These are phyloP conservation scores for Mungos mungo DNA, from an alignment of 2,113 vertebrate species.

Conservation along the genomic window DNA sequence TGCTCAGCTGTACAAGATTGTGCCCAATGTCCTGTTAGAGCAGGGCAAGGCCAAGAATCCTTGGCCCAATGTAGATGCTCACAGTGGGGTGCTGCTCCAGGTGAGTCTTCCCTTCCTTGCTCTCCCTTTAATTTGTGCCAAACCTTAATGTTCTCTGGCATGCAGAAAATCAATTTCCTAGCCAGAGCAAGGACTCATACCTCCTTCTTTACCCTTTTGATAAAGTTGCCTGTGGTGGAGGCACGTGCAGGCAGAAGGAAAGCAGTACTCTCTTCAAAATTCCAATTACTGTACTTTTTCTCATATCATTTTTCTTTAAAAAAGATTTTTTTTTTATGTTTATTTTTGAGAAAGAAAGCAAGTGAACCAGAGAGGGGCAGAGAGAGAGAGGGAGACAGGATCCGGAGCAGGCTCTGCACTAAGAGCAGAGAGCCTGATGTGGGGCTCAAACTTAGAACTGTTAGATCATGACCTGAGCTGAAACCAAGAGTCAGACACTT, in stretches of 20 bases:
- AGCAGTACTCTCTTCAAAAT: not conserved
- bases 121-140: not conserved
- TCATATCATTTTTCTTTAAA: not conserved
- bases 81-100: conserved; percentile 98
- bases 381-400: too few relatives aligned
- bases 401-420: too few relatives aligned
- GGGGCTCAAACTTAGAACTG: too few relatives aligned
- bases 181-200: not conserved
- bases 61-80: conserved; percentile 98
- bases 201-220: not conserved
- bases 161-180: not conserved
- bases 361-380: too few relatives aligned
- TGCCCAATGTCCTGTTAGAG: conserved; percentile 95
- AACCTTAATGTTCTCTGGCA: not conserved
- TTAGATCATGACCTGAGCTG: too few relatives aligned
- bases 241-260: not conserved
- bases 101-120: conserved; percentile 81
- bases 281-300: not conserved
- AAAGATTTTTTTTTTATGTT: too few relatives aligned
- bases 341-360: too few relatives aligned
- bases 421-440: too few relatives aligned
- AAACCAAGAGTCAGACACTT: too few relatives aligned
- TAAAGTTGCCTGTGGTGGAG: not conserved
- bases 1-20: conserved; percentile 97
- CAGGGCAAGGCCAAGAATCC: conserved; percentile 99